A percentile compares a stretch with the other conserved stretches of the same genome.
These are phyloP conservation scores for Eupithecia abbreviata DNA, from an alignment of 2,888 invertebrate genomes.

Conservation along the genomic window DNA sequence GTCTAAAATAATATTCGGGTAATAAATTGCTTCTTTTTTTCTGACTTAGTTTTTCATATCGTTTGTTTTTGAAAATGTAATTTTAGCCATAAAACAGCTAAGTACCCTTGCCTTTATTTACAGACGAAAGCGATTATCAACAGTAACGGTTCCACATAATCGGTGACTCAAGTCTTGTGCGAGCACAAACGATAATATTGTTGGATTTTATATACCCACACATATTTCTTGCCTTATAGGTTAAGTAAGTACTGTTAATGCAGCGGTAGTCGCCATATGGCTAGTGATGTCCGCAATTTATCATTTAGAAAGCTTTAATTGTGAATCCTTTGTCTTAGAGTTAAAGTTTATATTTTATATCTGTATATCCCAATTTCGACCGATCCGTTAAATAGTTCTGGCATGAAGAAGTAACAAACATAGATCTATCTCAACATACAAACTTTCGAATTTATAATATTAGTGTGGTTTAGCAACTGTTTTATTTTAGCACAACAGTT, in stretches of 20 bases:
- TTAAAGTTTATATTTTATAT: no score
- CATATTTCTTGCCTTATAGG: conserved; percentile 43
- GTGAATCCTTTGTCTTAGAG: not conserved
- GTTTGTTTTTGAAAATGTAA: not conserved
- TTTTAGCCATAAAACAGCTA: conserved; percentile 6
- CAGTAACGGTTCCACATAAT: conserved; percentile 27
- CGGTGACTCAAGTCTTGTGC: conserved; percentile 41
- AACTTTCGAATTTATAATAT: no score
- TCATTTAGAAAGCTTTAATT: not conserved
- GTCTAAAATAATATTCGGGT: not conserved
- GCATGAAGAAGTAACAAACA: no score
- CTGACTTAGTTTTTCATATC: not conserved
- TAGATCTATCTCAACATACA: no score
- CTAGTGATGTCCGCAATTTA: conserved; percentile 29
- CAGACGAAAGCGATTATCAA: conserved; percentile 30
- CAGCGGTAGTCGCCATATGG: conserved; percentile 38
- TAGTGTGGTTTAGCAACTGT: no score
- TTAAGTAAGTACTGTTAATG: conserved; percentile 42
- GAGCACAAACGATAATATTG: conserved; percentile 45
- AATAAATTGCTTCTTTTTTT: not conserved
- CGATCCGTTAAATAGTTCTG: no score
- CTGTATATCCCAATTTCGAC: no score
- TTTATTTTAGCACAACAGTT: no score
- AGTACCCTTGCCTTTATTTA: conserved; percentile 25
- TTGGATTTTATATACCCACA: conserved; percentile 34